A percentile compares a stretch with the other conserved stretches of the same genome.
These are phyloP conservation scores for Galeopterus variegatus DNA, from an alignment of 2,113 vertebrate genomes.

Conservation along the genomic window DNA sequence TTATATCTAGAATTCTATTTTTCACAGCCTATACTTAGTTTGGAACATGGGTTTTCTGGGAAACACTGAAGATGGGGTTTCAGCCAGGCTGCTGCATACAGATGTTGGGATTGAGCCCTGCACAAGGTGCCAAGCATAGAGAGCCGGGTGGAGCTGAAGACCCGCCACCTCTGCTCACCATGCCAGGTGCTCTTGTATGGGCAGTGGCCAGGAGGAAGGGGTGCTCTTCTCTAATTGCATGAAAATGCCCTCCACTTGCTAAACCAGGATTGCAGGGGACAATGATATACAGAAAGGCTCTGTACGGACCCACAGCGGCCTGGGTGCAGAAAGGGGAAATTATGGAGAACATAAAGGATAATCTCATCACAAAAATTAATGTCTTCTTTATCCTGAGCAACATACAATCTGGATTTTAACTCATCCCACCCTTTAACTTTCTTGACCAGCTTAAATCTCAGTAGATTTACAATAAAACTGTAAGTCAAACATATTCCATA, in stretches of 20 bases:
- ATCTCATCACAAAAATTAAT: slow-evolving; percentile 1
- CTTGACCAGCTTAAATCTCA: neutral
- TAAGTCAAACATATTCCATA: neutral
- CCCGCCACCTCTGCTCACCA: neutral
- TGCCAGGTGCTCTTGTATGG: rapidly evolving
- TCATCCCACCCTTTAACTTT: neutral
- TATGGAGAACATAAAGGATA: neutral
- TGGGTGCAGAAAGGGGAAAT: neutral
- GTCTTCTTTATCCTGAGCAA: neutral
- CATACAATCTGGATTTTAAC: neutral
- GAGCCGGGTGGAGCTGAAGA: neutral
- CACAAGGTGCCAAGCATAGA: neutral
- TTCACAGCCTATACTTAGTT: neutral
- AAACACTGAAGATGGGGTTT: neutral
- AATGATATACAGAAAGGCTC: neutral
- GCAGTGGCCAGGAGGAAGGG: rapidly evolving
- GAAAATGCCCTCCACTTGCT: neutral
- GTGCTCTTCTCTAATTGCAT: neutral
- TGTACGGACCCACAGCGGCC: neutral
- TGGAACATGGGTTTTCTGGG: neutral
- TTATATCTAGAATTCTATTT: neutral
- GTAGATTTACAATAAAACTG: neutral
- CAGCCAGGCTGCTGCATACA: neutral
- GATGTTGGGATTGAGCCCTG: neutral
- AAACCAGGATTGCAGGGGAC: neutral